Evolutionary conservation across 1,140 invertebrate species (phyloP), one percentile per base, ranked within the genome.

Genomic region (Tribolium castaneum): DNA sequence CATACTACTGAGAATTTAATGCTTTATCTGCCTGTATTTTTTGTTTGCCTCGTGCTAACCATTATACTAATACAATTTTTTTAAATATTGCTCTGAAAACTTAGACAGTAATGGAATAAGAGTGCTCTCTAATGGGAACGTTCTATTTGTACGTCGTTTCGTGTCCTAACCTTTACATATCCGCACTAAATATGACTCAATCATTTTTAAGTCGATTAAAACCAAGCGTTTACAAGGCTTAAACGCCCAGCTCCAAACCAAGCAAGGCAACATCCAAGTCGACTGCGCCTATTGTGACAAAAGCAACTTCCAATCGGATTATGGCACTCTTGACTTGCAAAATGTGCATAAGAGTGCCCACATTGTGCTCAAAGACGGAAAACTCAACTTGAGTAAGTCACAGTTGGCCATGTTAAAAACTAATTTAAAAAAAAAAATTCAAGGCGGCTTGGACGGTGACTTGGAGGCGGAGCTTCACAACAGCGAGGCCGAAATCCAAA

Each of bases 361-460:
- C 79, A 78, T 84, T 49, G 72, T 79, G n/a, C 34, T 81, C 7
- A 49, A 78, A 14, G 78, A 82, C 71, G 81, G 81, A 3, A 59
- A 80, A 49, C 66, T 83, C 73, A 73, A 77, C 19, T 35, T 83
- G 5, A 56, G 79, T 83, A 76, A 82, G 66, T 19, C 1, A 1
- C 16, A 19, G 16, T 19, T 19, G 16, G 16, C 16, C 16, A 2
- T 19, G 16, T 19, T 19, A 19, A 19, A 19, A 1, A 19, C 1
- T 19, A 19, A 19, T 19, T 2, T 4, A 30, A 30, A n/a, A n/a
- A n/a, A n/a, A n/a, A n/a, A n/a, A 6, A 3, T 45, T 45, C 70
- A 51, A 84, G 82, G 74, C 70, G 78, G 81, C 39, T 80, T 83
- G 49, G 83, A 84, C 80, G 83, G 83, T 6, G 22, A 78, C 51